Evolutionary conservation across 2,113 vertebrate genomes (phyloP).

Genomic region (Chamaetylas fuelleborni): DNA sequence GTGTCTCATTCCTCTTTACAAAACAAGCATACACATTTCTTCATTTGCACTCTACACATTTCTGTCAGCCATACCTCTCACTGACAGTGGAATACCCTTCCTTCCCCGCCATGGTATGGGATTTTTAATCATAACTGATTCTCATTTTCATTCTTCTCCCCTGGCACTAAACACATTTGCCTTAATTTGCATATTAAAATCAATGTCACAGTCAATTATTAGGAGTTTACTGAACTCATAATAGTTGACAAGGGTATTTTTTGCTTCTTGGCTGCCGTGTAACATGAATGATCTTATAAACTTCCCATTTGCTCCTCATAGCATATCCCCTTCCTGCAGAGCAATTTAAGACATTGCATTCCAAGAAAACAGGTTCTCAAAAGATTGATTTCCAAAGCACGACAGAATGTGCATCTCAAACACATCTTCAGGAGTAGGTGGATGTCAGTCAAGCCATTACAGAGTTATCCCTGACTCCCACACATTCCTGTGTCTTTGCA

Average conservation of each 20-base stretch:
- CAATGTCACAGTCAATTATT: slow-evolving; percentile 20
- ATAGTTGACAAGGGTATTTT: neutral
- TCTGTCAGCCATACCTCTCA: neutral
- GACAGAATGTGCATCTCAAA: neutral
- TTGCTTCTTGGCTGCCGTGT: neutral
- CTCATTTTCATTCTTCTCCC: neutral
- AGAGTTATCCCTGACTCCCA: neutral
- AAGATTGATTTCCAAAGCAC: slow-evolving; percentile 6
- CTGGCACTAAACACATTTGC: neutral
- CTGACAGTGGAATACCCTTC: neutral
- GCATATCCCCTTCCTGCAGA: neutral
- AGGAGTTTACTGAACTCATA: slow-evolving; percentile 9
- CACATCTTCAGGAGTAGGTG: neutral
- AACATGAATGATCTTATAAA: slow-evolving; percentile 7
- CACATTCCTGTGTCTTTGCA: neutral
- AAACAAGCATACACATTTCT: neutral
- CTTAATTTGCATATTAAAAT: slow-evolving; percentile 25
- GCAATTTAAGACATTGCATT: slow-evolving; percentile 18
- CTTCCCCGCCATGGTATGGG: neutral
- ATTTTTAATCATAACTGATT: neutral
- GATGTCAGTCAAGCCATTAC: neutral
- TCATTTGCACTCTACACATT: neutral
- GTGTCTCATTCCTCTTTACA: slow-evolving; percentile 1
- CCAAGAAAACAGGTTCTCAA: neutral
- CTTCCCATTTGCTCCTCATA: neutral